phyloP scores from a whole-genome alignment of 2,888 invertebrate genomes.

The Oligia strigilis region DNA sequence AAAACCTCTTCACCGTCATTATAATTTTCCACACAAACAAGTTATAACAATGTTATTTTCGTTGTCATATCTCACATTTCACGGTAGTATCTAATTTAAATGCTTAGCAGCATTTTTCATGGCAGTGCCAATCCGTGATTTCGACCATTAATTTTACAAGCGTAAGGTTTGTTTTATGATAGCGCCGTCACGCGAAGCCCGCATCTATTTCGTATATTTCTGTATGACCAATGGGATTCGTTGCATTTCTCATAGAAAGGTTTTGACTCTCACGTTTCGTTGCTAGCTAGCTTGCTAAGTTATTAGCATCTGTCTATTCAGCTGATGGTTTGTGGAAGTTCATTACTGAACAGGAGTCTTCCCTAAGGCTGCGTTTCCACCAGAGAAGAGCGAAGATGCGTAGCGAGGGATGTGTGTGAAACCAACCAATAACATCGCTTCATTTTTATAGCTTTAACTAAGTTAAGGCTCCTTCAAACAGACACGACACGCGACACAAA shows the following conservation, averaged over 20 bases:
- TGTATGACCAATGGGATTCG: constrained; percentile 18
- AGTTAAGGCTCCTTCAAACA: too few relatives aligned
- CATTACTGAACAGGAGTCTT: not conserved
- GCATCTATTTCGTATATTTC: constrained; percentile 47
- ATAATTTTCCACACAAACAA: constrained; percentile 14
- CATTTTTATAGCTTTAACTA: too few relatives aligned
- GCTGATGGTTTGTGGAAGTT: not conserved
- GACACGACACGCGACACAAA: too few relatives aligned
- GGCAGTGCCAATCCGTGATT: constrained; percentile 47
- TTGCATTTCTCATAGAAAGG: constrained; percentile 10
- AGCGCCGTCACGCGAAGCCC: constrained; percentile 54
- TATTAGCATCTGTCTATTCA: not conserved
- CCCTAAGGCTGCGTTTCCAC: not conserved
- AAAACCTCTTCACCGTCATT: not conserved
- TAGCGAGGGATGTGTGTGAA: too few relatives aligned
- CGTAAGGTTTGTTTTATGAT: constrained; percentile 43
- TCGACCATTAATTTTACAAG: constrained; percentile 47
- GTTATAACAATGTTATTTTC: constrained; percentile 13
- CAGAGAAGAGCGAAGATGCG: too few relatives aligned
- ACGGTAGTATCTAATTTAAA: constrained; percentile 33
- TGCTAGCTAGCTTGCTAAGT: not conserved
- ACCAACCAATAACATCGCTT: too few relatives aligned
- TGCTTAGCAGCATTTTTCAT: constrained; percentile 23
- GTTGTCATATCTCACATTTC: constrained; percentile 11
- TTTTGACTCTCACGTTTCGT: not conserved